Base-by-base conservation (phyloP, 2,888 invertebrate genomes). In the Yponomeuta plumbellus region DNA sequence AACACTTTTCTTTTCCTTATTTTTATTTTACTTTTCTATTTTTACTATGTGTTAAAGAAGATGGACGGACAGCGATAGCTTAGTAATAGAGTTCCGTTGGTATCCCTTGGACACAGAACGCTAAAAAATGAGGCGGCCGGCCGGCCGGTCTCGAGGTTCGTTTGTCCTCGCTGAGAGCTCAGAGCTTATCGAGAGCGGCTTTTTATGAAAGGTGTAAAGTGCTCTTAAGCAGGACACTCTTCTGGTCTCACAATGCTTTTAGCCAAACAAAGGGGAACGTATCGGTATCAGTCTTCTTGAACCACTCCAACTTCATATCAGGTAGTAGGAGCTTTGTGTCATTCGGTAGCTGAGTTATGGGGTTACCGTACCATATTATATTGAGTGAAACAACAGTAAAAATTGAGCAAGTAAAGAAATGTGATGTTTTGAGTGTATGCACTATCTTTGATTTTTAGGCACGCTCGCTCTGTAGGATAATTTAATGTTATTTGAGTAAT, bases 151-250 rank as follows among this genome's bases (percentile, higher is more conserved):
- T 2, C 44, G 44, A 52, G 44, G 44, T 52, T 52, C 44, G 44
- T 52, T 52, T 52, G 44, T 67, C 67, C 64, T 65, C 26, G n/a
- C 44, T 34, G 34, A 34, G 34, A 26, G 26, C 26, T 26, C 26
- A 74, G 76, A 75, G 75, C 73, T 78, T 80, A 80, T 78, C 76
- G 72, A 74, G 73, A 76, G 76, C 72, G 75, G 76, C 79, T 80
- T 78, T 80, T 78, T 67, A 79, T 80, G 76, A 73, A 73, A 75
- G 75, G 75, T 77, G 80, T 78, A 81, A 81, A 83, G 82, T 77
- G 76, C 77, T 76, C 79, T 80, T 75, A 74, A 79, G 74, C 73
- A 78, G 76, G 74, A 72, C 78, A 72, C 77, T 78, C 71, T 66
- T 71, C 71, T 70, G 75, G 75, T 75, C 76, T 79, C 78, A 82